Evolutionary conservation across 2,113 vertebrate species (phyloP).

Genomic region (Sminthopsis crassicaudata): DNA sequence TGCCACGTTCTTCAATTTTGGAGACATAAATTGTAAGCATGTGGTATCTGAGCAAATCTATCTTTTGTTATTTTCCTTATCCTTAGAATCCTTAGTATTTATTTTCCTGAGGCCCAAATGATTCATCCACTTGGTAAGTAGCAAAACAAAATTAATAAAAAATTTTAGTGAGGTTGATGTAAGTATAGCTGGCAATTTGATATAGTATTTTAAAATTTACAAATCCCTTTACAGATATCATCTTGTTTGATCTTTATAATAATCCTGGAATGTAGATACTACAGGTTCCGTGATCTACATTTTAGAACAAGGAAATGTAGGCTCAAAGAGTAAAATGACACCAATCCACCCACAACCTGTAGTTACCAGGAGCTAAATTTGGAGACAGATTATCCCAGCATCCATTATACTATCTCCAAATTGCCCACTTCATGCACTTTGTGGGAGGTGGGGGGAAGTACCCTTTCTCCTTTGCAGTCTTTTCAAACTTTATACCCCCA

Average conservation of each 20-base stretch:
- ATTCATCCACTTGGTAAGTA: background rate
- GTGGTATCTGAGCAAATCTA: background rate
- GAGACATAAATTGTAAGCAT: background rate
- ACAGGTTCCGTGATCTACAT: background rate
- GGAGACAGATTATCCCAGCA: background rate
- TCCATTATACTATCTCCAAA: background rate
- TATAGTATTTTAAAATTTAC: background rate
- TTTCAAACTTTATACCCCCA: background rate
- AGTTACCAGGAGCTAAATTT: background rate
- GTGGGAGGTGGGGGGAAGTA: accelerated
- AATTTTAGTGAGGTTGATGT: background rate
- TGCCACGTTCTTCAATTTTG: background rate
- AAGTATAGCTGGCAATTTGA: background rate
- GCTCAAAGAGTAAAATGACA: background rate
- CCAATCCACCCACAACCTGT: background rate
- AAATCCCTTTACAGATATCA: background rate
- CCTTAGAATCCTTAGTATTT: background rate
- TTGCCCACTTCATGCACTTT: background rate
- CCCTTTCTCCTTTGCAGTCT: background rate
- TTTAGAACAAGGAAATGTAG: background rate
- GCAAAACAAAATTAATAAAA: background rate
- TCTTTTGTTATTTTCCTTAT: background rate
- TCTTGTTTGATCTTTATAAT: background rate
- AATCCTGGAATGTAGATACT: background rate
- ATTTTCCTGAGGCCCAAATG: background rate